Evolutionary conservation across 2,113 vertebrate genomes (phyloP).

Genomic region (Aldabrachelys gigantea): DNA sequence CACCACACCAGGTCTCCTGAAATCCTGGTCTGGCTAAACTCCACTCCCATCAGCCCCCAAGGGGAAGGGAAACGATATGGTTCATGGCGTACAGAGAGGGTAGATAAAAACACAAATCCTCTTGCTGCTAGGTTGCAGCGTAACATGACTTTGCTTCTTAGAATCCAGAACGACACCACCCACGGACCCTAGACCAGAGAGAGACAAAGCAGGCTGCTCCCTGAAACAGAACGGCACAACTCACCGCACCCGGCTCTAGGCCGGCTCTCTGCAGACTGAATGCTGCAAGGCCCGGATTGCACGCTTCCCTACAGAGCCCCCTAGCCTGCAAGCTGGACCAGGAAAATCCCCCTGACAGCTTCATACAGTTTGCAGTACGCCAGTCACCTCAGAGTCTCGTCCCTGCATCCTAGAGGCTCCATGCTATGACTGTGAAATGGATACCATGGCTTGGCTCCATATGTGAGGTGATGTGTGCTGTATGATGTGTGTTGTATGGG

Average conservation of each 20-base stretch:
- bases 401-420: background rate
- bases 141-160: background rate
- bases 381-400: background rate
- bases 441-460: background rate
- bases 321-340: background rate
- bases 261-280: background rate
- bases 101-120: background rate
- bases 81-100: no score
- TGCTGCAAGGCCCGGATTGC: background rate
- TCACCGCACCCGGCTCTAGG: background rate
- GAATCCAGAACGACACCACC: background rate
- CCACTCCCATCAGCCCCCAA: background rate
- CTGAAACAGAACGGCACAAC: background rate
- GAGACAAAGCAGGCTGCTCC: background rate
- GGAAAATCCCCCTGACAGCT: background rate
- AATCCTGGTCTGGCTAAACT: background rate
- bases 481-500: no score
- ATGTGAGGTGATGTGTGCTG: background rate
- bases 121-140: background rate
- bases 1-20: background rate
- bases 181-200: background rate
- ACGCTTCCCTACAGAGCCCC: background rate
- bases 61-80: background rate
- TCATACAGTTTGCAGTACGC: background rate
- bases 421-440: no score